phyloP scores from a whole-genome alignment of 2,888 invertebrate genomes.

The Bugula neritina region DNA sequence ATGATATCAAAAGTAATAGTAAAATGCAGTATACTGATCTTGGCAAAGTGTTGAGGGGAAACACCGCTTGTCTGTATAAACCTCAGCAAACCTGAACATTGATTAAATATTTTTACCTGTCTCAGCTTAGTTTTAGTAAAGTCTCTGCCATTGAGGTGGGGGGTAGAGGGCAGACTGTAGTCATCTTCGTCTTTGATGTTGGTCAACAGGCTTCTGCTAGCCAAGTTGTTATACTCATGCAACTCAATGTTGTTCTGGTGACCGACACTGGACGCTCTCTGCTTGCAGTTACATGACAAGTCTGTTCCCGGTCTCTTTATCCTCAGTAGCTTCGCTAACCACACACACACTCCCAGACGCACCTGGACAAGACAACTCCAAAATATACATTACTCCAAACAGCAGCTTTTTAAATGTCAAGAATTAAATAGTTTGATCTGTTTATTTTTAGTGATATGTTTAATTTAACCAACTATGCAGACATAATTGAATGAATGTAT shows the following conservation, averaged over 20 bases:
- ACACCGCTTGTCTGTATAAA: too few species aligned
- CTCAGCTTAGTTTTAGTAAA: neutral
- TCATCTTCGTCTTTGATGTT: conserved; percentile 27
- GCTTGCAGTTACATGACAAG: neutral
- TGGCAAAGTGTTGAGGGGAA: too few species aligned
- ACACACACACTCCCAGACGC: conserved; percentile 86
- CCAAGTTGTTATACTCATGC: conserved; percentile 15
- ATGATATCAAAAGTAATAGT: too few species aligned
- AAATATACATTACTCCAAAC: too few species aligned
- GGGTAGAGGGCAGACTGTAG: conserved; percentile 18
- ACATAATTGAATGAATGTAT: too few species aligned
- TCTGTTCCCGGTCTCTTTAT: conserved; percentile 74
- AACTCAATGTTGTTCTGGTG: neutral
- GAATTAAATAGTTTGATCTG: too few species aligned
- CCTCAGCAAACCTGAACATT: too few species aligned
- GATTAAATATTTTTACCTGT: too few species aligned
- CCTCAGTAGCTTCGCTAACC: conserved; percentile 92
- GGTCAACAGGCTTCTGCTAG: conserved; percentile 12
- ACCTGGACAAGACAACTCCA: conserved; percentile 65
- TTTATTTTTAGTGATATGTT: too few species aligned
- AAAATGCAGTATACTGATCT: too few species aligned
- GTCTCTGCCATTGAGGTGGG: neutral
- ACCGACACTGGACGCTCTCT: neutral
- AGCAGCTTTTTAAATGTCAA: too few species aligned
- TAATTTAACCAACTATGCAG: too few species aligned